Evolutionary conservation across 2,888 invertebrate species (phyloP).

Genomic region (Lepidochrysops patricia): DNA sequence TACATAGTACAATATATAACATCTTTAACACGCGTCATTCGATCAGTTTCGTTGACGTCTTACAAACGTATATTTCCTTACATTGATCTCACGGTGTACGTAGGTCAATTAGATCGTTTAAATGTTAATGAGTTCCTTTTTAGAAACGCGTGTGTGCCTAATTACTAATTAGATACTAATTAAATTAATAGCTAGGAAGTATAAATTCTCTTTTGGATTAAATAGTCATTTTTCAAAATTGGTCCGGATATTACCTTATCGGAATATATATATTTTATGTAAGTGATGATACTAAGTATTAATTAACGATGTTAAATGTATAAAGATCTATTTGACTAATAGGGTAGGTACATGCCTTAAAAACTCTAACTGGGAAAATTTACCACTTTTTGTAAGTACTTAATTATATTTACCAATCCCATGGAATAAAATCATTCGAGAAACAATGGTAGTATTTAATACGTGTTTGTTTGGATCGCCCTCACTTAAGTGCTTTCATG

Average conservation of each 20-base stretch:
- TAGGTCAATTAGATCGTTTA: not conserved
- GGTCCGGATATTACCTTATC: not conserved
- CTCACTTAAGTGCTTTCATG: constrained; percentile 36
- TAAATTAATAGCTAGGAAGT: not conserved
- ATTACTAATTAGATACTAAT: not conserved
- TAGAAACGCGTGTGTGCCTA: not conserved
- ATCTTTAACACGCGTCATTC: not conserved
- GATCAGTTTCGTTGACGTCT: not conserved
- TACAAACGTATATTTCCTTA: not conserved
- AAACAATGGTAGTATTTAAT: constrained; percentile 4
- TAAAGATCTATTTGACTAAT: too few species aligned
- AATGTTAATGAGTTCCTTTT: not conserved
- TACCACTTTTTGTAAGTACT: not conserved
- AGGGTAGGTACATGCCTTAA: too few species aligned
- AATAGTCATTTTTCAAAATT: not conserved
- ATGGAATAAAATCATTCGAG: constrained; percentile 6
- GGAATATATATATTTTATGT: too few species aligned
- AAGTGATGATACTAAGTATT: too few species aligned
- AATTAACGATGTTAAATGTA: too few species aligned
- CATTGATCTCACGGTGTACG: not conserved
- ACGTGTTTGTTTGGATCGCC: constrained; percentile 14
- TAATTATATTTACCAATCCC: constrained; percentile 15
- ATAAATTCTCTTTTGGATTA: not conserved
- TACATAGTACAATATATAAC: too few species aligned
- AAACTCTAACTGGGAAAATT: too few species aligned